These are phyloP conservation scores for Hemaris fuciformis DNA, from an alignment of 2,888 invertebrate genomes.

Conservation along the genomic window DNA sequence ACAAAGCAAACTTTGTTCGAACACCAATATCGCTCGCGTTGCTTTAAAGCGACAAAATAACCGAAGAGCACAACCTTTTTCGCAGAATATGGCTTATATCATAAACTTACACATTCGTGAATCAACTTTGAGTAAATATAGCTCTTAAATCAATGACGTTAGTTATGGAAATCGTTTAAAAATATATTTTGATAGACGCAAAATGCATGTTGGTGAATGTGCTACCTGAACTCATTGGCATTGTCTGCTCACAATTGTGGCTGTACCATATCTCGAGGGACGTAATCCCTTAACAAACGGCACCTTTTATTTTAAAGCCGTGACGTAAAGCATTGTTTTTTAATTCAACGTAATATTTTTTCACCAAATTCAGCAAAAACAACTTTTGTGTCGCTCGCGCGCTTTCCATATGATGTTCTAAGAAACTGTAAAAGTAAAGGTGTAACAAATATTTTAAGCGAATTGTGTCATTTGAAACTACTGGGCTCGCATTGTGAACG, in stretches of 20 bases:
- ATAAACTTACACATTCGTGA: conserved; percentile 13
- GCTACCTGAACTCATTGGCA: conserved; percentile 68
- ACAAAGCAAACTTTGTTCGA: conserved; percentile 37
- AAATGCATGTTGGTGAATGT: conserved; percentile 20
- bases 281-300: conserved; percentile 69
- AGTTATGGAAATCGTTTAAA: background rate
- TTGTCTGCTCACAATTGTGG: conserved; percentile 68
- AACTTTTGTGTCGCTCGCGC: conserved; percentile 35
- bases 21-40: conserved; percentile 35
- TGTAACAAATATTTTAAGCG: conserved; percentile 11
- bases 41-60: conserved; percentile 39
- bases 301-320: conserved; percentile 67
- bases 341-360: conserved; percentile 47
- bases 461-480: background rate
- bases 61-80: conserved; percentile 40
- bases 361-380: conserved; percentile 39
- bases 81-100: conserved; percentile 41
- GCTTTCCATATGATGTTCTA: conserved; percentile 29
- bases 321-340: conserved; percentile 64
- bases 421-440: conserved; percentile 16
- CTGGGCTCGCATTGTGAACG: background rate
- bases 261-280: conserved; percentile 51
- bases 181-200: background rate
- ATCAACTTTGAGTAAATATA: background rate
- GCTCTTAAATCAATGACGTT: conserved; percentile 14